Evolutionary conservation across 2,797 vertebrate species (phyloP).

Genomic region (Ambastaia sidthimunki): DNA sequence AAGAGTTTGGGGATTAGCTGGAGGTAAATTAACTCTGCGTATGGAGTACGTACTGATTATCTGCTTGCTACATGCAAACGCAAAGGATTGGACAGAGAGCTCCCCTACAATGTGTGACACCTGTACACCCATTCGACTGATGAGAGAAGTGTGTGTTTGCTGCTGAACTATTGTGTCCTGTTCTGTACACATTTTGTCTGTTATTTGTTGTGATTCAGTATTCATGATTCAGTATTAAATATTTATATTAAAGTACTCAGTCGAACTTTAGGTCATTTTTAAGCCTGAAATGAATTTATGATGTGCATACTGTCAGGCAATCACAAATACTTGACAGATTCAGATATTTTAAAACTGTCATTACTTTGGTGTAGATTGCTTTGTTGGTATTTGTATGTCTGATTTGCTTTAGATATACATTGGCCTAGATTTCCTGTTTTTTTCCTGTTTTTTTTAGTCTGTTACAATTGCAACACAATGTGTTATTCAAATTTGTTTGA

Average conservation of each 20-base stretch:
- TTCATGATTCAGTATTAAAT: not conserved
- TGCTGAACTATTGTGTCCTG: slow-evolving; percentile 55
- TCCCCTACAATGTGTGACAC: slow-evolving; percentile 85
- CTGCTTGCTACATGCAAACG: slow-evolving; percentile 95
- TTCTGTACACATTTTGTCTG: not conserved
- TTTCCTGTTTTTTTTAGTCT: not conserved
- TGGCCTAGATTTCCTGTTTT: not conserved
- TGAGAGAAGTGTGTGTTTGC: slow-evolving; percentile 62
- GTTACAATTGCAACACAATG: too few relatives aligned
- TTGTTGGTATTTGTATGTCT: not conserved
- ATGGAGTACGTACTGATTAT: slow-evolving; percentile 79
- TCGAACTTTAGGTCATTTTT: not conserved
- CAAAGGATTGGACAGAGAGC: slow-evolving; percentile 86
- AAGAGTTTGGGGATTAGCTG: too few relatives aligned
- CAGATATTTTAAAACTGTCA: not conserved
- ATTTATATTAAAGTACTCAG: not conserved
- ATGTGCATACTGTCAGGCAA: not conserved
- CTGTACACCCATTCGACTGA: slow-evolving; percentile 85
- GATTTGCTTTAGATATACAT: not conserved
- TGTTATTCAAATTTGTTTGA: too few relatives aligned
- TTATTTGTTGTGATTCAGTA: not conserved
- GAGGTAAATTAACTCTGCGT: too few relatives aligned
- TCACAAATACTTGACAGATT: not conserved
- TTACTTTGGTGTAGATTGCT: not conserved
- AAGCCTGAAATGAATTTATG: not conserved